Base-by-base conservation (phyloP, 2,113 vertebrate species). In the Callipepla squamata region DNA sequence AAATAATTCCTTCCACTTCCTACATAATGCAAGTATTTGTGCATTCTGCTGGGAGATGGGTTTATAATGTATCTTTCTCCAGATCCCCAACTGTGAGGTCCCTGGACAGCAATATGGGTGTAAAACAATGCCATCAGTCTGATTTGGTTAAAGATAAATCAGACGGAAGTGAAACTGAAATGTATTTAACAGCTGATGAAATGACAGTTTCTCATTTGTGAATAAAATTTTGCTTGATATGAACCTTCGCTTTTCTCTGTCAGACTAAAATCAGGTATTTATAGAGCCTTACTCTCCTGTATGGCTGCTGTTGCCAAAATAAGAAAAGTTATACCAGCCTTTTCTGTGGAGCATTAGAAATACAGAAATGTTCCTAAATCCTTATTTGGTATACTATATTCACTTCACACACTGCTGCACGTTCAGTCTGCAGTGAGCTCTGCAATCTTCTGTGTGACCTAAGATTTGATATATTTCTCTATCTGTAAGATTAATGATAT, bases 401-500 rank as follows among this genome's bases (percentile, higher is more conserved):
- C 20, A 7, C 15, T 8, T 7, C 9, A 21, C 6, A 7, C 10
- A 12, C 6, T 34, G 9, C 55, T 61, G 45, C 62, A 63, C 53
- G 2, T 75, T 72, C 30, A 32, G 44, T 78, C 80, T 87, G 18
- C 55, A 53, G 4, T 65, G 61, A 67, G 28, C 38, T 92, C 65
- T 70, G 42, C 63, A 85, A 14, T 88, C 73, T 92, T 23, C 28
- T 86, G 34, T 78, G 42, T 51, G 25, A 40, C 66, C 85, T 91
- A 38, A n/a, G 38, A 55, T 7, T 62, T 38, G 15, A 82, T 20
- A 81, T 61, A 65, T 13, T 81, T 85, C 34, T 65, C 11, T 61
- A 30, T 65, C 25, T 91, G n/a, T 65, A 78, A 94, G 90, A 87
- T n/a, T 10, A 65, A 47, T 63, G 80, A 86, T 59, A n/a, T 87